phyloP scores from a whole-genome alignment of 2,113 vertebrate genomes.

The Strix aluco region DNA sequence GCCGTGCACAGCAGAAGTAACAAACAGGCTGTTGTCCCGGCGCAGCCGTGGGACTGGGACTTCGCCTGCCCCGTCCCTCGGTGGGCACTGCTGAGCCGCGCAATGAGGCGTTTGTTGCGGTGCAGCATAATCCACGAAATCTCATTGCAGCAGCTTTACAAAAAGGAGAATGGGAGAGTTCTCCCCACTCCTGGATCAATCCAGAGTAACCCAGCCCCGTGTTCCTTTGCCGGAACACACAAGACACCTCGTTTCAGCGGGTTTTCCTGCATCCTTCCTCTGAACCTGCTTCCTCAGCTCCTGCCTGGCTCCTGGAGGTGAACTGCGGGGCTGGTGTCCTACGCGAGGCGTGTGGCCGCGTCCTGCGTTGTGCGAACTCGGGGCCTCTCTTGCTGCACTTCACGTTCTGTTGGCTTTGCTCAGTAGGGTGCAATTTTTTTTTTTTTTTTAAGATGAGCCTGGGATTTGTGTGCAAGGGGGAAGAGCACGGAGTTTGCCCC shows the following conservation, averaged over 20 bases:
- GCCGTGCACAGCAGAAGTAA: neutral
- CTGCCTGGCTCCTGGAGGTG: neutral
- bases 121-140: constrained; percentile 13
- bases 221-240: neutral
- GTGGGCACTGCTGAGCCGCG: neutral
- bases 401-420: neutral
- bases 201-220: neutral
- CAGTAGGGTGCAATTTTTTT: neutral
- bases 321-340: neutral
- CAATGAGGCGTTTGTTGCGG: neutral
- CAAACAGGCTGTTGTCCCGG: constrained; percentile 27
- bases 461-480: neutral
- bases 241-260: neutral
- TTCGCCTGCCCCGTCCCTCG: neutral
- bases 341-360: fast-evolving
- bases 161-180: neutral
- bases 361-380: neutral
- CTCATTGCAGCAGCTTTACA: neutral
- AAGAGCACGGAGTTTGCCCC: neutral
- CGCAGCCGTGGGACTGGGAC: neutral
- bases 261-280: neutral
- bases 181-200: fast-evolving
- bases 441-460: neutral
- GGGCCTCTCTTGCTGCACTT: neutral
- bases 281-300: neutral